These are phyloP conservation scores for Smittia sp. DNA, from an alignment of 2,888 invertebrate genomes.

Conservation along the genomic window DNA sequence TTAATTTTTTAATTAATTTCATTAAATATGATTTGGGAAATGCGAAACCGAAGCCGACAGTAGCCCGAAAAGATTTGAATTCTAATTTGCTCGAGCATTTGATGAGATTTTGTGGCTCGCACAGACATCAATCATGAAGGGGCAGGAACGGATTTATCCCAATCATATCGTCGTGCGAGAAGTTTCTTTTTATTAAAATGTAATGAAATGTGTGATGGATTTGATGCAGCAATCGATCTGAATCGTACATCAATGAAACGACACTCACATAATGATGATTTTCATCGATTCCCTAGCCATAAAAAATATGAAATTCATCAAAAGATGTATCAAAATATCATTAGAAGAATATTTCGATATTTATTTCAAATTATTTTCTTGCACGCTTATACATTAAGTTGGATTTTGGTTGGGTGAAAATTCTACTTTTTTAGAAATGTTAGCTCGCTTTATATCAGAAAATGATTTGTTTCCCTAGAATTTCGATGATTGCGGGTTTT, in stretches of 20 bases:
- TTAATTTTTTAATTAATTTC: constrained; percentile 41
- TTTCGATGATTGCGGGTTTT: constrained; percentile 30
- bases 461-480: constrained; percentile 14
- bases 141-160: constrained; percentile 4
- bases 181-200: neutral
- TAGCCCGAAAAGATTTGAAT: neutral
- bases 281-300: constrained; percentile 12
- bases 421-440: neutral
- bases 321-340: constrained; percentile 41
- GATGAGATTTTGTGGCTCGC: constrained; percentile 10
- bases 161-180: neutral
- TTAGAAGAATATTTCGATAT: constrained; percentile 35
- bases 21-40: constrained; percentile 24
- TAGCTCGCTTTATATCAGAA: neutral
- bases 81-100: neutral
- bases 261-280: constrained; percentile 37
- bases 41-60: constrained; percentile 3
- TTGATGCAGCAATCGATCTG: neutral
- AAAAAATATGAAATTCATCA: constrained; percentile 34
- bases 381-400: no score
- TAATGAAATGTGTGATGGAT: constrained; percentile 14
- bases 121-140: constrained; percentile 11
- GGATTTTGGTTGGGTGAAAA: neutral
- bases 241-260: constrained; percentile 22
- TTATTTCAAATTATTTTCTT: constrained; percentile 36